These are phyloP conservation scores for Xenopus borealis DNA, from an alignment of 2,113 vertebrate genomes.

Conservation along the genomic window DNA sequence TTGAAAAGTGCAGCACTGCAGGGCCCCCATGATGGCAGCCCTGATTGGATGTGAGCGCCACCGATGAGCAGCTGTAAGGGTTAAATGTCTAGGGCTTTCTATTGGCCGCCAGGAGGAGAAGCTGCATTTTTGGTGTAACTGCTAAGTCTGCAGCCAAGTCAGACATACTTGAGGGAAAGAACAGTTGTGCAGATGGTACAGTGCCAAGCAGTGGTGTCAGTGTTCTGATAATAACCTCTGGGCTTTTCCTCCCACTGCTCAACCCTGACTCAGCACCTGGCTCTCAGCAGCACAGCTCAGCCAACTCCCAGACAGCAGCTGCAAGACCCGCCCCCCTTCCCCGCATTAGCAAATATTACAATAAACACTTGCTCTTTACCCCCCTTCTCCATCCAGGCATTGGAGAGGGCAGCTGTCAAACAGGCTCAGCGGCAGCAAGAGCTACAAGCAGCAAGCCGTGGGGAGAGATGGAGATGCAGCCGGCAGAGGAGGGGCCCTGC, in stretches of 20 bases:
- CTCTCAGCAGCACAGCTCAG: constrained; percentile 26
- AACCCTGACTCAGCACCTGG: constrained; percentile 40
- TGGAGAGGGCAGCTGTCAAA: constrained; percentile 87
- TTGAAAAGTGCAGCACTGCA: no score
- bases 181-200: no score
- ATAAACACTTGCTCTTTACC: constrained; percentile 64
- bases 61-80: no score
- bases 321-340: constrained; percentile 53
- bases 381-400: constrained; percentile 81
- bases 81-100: no score
- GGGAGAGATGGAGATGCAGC: constrained; percentile 78
- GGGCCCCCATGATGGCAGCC: no score
- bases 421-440: constrained; percentile 51
- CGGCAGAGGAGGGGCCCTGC: constrained; percentile 83
- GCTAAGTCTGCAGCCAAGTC: no score
- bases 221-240: no score
- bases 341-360: constrained; percentile 65
- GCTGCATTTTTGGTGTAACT: no score
- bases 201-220: no score
- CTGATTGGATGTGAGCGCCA: no score
- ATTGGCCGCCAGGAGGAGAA: no score
- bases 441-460: constrained; percentile 50
- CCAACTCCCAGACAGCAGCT: constrained; percentile 5
- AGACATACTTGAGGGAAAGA: no score
- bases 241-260: background rate